A percentile compares a stretch with the other conserved stretches of the same genome.
These are phyloP conservation scores for Myiotriccus ornatus DNA, from an alignment of 2,797 vertebrate genomes.

Conservation along the genomic window DNA sequence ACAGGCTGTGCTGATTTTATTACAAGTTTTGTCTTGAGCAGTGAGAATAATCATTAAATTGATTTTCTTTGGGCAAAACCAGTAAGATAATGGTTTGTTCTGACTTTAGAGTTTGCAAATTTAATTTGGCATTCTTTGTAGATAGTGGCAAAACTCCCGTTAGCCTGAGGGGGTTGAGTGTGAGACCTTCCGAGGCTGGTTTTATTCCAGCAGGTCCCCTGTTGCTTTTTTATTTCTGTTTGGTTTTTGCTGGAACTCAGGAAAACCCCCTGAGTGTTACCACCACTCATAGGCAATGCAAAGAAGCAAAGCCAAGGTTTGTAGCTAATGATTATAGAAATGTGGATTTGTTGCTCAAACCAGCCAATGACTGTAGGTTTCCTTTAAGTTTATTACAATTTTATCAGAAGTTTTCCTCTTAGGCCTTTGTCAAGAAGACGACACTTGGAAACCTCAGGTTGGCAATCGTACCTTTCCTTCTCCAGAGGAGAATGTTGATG, in stretches of 20 bases:
- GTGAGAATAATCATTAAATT: background rate
- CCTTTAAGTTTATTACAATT: background rate
- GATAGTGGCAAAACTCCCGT: background rate
- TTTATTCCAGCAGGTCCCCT: background rate
- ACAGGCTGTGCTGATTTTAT: background rate
- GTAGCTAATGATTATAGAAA: background rate
- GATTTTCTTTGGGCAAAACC: background rate
- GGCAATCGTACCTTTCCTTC: background rate
- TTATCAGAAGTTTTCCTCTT: background rate
- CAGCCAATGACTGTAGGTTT: background rate
- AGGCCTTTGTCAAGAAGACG: background rate
- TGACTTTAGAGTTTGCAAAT: background rate
- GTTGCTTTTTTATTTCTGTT: background rate
- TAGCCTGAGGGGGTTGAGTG: background rate
- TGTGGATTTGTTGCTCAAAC: background rate
- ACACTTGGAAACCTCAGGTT: background rate
- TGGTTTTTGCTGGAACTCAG: background rate
- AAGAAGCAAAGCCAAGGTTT: background rate
- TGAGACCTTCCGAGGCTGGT: background rate
- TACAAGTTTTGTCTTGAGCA: background rate
- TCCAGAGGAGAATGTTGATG: background rate
- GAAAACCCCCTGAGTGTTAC: background rate
- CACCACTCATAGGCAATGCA: background rate
- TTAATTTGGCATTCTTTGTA: background rate
- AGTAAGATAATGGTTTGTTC: background rate